Evolutionary conservation across 2,113 vertebrate genomes (phyloP), one percentile per base, ranked within the genome.

Genomic region (Charadrius vociferus): DNA sequence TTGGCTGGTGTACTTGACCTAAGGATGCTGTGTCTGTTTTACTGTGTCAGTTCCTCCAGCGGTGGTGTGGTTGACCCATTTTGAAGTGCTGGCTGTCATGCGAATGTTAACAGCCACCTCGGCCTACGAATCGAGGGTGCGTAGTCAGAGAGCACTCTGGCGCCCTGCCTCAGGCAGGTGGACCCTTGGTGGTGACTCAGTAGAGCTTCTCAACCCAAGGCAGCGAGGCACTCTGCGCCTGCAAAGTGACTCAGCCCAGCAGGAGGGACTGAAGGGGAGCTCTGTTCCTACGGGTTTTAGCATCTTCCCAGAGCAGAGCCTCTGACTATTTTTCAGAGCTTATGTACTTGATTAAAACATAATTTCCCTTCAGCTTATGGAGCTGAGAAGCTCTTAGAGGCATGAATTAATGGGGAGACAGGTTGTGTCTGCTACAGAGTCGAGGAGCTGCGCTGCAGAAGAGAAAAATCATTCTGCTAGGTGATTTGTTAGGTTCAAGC

Each of bases 111-210:
- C 20, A 34, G 59, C 20, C 6, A 65, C 29, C 23, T 77, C 20
- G 26, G 36, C 55, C 24, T 47, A 6, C 0, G 0, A 37, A 37
- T 0, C 0, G 4, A 58, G 62, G 16, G 6, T 11, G 45, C 12
- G 3, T 18, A 24, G 34, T 30, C 0, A 0, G 36, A 52, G 58
- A 66, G 29, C 14, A 3, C 24, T 29, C n/a, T 14, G 53, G 29
- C 3, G 10, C 45, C 0, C 3, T 55, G 41, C 23, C 55, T 66
- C 29, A 20, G 34, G 27, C 32, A 32, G 47, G 16, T 26, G 45
- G 24, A 56, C 41, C 24, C 27, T 23, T 65, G 49, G 21, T 13
- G 36, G 61, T 47, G 52, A 10, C 17, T 61, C 61, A 2, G 13
- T 15, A 50, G 34, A 73, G 34, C 43, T 79, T 22, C 56, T 88